These are phyloP conservation scores for Siderastrea radians DNA, from an alignment of 92 coral and sea anemone species.

Conservation along the genomic window DNA sequence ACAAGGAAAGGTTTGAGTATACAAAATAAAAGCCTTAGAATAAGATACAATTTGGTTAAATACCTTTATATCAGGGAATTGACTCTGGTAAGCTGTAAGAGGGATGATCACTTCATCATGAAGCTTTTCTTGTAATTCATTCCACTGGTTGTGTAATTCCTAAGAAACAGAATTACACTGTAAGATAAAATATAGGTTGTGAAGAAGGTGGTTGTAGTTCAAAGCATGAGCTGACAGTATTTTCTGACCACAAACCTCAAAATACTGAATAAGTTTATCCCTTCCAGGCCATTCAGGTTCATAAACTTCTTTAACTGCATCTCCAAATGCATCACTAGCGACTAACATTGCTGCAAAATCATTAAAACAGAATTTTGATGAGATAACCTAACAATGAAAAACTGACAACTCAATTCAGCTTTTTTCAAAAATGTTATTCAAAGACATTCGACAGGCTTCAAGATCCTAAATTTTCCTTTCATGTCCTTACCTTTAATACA, in stretches of 20 bases:
- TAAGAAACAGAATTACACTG: not conserved
- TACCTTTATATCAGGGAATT: conserved; percentile 98
- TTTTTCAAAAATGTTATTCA: not conserved
- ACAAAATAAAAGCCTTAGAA: not conserved
- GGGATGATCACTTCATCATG: conserved; percentile 97
- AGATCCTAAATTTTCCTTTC: not conserved
- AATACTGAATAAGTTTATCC: conserved; percentile 76
- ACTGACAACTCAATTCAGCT: not conserved
- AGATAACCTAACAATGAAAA: no score
- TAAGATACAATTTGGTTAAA: not conserved
- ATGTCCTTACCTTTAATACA: conserved; percentile 86
- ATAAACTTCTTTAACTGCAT: conserved; percentile 95
- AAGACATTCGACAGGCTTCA: no score
- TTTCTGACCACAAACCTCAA: conserved; percentile 76
- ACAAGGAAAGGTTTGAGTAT: no score
- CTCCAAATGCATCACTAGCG: conserved; percentile 91
- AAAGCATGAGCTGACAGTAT: no score
- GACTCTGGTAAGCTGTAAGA: conserved; percentile 95
- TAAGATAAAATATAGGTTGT: not conserved
- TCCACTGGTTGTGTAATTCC: conserved; percentile 86
- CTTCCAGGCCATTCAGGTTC: conserved; percentile 97
- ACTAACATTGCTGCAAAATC: conserved; percentile 82
- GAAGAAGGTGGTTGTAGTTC: no score
- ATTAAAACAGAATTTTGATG: not conserved
- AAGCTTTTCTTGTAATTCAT: conserved; percentile 88